Conservation (phyloP, 1,140 invertebrate species). For the Trichomalopsis sarcophagae region DNA sequence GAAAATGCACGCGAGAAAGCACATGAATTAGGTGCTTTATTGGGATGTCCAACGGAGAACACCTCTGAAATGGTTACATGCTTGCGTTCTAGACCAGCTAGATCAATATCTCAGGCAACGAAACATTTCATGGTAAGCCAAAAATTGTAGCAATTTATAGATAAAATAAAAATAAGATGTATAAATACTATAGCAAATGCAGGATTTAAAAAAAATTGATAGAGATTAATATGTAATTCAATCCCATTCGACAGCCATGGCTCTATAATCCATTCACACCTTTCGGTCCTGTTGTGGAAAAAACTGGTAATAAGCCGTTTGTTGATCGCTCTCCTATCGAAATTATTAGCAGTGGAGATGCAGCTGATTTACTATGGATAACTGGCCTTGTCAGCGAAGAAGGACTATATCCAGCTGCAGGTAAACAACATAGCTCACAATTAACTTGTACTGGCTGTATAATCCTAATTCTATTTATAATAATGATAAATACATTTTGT, state of each 20-base stretch:
- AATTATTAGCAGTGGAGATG: conserved; percentile 68
- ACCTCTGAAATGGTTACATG: conserved; percentile 79
- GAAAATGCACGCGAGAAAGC: conserved; percentile 80
- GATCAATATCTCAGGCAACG: conserved; percentile 65
- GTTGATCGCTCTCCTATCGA: conserved; percentile 74
- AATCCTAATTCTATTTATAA: neutral
- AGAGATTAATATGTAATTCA: neutral
- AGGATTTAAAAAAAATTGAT: neutral
- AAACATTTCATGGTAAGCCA: conserved; percentile 37
- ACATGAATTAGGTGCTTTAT: conserved; percentile 75
- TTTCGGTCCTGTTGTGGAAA: conserved; percentile 47
- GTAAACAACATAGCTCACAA: conserved; percentile 59
- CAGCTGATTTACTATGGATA: conserved; percentile 74
- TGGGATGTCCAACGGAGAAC: conserved; percentile 79
- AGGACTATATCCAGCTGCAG: conserved; percentile 74
- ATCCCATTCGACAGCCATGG: conserved; percentile 35
- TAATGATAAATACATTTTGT: conserved; percentile 20
- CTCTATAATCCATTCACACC: conserved; percentile 44
- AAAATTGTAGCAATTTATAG: neutral
- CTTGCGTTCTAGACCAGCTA: conserved; percentile 77
- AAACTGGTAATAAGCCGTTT: conserved; percentile 3
- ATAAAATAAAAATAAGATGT: neutral
- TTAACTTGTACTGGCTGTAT: neutral
- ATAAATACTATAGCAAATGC: neutral
- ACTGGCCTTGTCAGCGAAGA: conserved; percentile 73